Conservation (phyloP, 2,113 vertebrate genomes). For the Semicossyphus pulcher region DNA sequence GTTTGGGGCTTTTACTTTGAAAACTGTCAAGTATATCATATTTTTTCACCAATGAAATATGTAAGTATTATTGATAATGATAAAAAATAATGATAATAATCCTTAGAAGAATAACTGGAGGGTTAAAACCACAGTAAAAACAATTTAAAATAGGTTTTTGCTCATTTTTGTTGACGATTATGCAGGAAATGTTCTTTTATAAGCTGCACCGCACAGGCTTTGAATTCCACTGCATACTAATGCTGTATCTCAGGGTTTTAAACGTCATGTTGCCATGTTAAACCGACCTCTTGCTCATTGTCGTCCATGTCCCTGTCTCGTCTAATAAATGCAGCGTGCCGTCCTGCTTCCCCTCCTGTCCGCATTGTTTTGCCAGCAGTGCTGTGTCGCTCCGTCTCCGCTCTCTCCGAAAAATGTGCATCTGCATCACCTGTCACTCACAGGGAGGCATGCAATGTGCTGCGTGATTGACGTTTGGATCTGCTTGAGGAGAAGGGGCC, state of each 20-base stretch:
- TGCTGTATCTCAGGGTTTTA: not conserved
- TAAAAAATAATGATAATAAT: no score
- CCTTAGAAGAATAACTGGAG: not conserved
- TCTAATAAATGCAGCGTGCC: conserved; percentile 62
- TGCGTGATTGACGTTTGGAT: conserved; percentile 76
- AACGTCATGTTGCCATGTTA: conserved; percentile 5
- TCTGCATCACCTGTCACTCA: conserved; percentile 81
- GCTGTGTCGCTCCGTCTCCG: conserved; percentile 49
- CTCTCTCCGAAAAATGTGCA: conserved; percentile 78
- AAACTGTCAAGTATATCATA: no score
- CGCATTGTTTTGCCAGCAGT: conserved; percentile 70
- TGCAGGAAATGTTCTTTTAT: not conserved
- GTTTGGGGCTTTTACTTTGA: no score
- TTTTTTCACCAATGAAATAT: no score
- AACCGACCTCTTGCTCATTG: conserved; percentile 43
- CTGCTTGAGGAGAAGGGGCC: conserved; percentile 63
- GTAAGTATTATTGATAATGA: no score
- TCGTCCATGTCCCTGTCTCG: conserved; percentile 58
- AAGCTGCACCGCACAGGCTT: not conserved
- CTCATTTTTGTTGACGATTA: conserved; percentile 6
- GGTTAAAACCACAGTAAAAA: not conserved
- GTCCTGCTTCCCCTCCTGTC: conserved; percentile 48
- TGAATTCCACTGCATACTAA: not conserved
- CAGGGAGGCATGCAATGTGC: conserved; percentile 58
- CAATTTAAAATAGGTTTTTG: not conserved